Evolutionary conservation across 2,888 invertebrate species (phyloP).

Genomic region (Leucoptera coffeella): DNA sequence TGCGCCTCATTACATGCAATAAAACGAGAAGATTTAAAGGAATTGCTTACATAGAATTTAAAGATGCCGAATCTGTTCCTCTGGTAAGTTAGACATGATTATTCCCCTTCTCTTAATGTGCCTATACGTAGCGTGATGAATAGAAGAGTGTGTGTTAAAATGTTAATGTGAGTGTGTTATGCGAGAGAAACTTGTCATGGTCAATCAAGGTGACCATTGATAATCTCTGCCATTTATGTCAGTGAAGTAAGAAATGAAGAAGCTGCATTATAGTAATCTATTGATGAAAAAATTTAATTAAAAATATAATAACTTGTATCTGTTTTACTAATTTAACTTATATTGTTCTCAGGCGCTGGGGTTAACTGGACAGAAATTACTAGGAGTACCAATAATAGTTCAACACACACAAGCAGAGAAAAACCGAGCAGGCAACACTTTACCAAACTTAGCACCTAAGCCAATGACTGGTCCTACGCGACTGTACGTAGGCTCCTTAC

Average conservation of each 20-base stretch:
- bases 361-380: slow-evolving; percentile 88
- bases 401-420: slow-evolving; percentile 97
- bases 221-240: too few species aligned
- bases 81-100: slow-evolving; percentile 55
- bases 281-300: too few species aligned
- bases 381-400: slow-evolving; percentile 95
- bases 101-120: slow-evolving; percentile 1
- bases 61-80: slow-evolving; percentile 95
- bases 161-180: not conserved
- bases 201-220: too few species aligned
- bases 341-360: slow-evolving; percentile 92
- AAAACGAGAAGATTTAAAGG: slow-evolving; percentile 98
- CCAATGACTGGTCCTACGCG: slow-evolving; percentile 92
- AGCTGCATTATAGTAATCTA: too few species aligned
- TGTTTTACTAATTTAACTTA: too few species aligned
- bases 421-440: slow-evolving; percentile 84
- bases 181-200: too few species aligned
- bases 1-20: slow-evolving; percentile 96
- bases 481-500: slow-evolving; percentile 94
- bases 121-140: not conserved
- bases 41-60: slow-evolving; percentile 99
- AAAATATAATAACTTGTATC: too few species aligned
- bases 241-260: too few species aligned
- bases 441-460: slow-evolving; percentile 80
- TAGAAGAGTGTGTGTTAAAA: too few species aligned